phyloP scores from a whole-genome alignment of 2,888 invertebrate genomes.

The Drosophila falleni region DNA sequence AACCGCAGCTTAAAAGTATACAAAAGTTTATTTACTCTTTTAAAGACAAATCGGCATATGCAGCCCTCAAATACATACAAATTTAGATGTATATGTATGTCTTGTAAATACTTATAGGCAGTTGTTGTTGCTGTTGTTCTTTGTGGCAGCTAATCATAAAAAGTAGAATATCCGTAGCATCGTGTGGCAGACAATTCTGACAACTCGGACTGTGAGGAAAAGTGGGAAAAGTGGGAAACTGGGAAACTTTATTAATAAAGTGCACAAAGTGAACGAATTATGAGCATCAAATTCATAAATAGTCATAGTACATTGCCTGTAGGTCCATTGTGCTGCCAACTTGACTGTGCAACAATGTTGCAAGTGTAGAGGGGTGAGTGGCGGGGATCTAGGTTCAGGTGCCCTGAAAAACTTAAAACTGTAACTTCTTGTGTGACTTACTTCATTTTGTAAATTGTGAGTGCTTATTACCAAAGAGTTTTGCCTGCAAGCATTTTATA shows the following conservation, averaged over 20 bases:
- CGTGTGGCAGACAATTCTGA: constrained; percentile 40
- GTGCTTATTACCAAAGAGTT: constrained; percentile 69
- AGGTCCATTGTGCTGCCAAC: constrained; percentile 51
- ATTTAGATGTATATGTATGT: neutral
- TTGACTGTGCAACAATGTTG: constrained; percentile 12
- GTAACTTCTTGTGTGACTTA: constrained; percentile 52
- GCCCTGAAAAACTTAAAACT: constrained; percentile 30
- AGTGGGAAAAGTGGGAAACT: constrained; percentile 9
- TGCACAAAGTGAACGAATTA: constrained; percentile 72
- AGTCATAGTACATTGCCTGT: constrained; percentile 52
- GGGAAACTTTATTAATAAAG: constrained; percentile 76
- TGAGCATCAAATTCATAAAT: constrained; percentile 66
- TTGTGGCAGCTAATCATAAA: constrained; percentile 26
- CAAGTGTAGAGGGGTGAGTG: neutral
- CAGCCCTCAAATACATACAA: constrained; percentile 1
- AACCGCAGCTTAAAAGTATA: constrained; percentile 48
- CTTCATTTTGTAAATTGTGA: constrained; percentile 65
- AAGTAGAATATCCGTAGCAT: constrained; percentile 16
- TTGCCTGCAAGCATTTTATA: constrained; percentile 67
- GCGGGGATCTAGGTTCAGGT: neutral
- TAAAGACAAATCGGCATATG: constrained; percentile 45
- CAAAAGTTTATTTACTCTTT: constrained; percentile 33
- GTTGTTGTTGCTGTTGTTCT: constrained; percentile 8
- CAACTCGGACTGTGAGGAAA: constrained; percentile 26
- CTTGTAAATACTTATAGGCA: constrained; percentile 1